A percentile compares a stretch with the other conserved stretches of the same genome.
phyloP scores from a whole-genome alignment of 2,797 vertebrate genomes.

The Hydrolagus colliei region DNA sequence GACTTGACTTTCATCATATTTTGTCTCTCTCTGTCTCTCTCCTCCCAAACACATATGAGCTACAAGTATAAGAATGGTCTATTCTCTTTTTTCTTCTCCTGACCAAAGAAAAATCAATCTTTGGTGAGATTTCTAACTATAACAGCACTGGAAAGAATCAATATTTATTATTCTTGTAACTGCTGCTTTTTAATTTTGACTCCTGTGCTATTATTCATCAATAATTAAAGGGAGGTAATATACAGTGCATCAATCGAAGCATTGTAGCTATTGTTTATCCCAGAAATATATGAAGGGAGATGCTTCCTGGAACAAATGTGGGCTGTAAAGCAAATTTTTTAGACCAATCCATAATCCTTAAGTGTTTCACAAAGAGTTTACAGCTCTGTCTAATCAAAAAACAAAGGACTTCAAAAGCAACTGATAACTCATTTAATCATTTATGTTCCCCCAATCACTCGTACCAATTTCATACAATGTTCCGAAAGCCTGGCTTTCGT shows the following conservation, averaged over 20 bases:
- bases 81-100: neutral
- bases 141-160: neutral
- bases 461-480: slow-evolving; percentile 6
- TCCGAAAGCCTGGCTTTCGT: neutral
- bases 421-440: slow-evolving; percentile 7
- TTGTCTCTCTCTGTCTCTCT: neutral
- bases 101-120: neutral
- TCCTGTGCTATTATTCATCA: neutral
- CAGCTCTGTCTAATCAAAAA: neutral
- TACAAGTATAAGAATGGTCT: neutral
- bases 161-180: neutral
- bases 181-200: neutral
- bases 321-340: neutral
- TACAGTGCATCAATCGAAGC: neutral
- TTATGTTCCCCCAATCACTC: neutral
- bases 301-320: neutral
- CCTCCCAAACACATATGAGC: neutral
- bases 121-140: neutral
- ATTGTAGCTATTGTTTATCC: neutral
- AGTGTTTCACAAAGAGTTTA: neutral
- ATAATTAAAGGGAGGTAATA: neutral
- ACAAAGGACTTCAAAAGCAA: neutral
- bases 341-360: neutral
- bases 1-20: neutral
- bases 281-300: neutral